These are phyloP conservation scores for Ylistrum balloti DNA, from an alignment of 1,140 invertebrate genomes.

Conservation along the genomic window DNA sequence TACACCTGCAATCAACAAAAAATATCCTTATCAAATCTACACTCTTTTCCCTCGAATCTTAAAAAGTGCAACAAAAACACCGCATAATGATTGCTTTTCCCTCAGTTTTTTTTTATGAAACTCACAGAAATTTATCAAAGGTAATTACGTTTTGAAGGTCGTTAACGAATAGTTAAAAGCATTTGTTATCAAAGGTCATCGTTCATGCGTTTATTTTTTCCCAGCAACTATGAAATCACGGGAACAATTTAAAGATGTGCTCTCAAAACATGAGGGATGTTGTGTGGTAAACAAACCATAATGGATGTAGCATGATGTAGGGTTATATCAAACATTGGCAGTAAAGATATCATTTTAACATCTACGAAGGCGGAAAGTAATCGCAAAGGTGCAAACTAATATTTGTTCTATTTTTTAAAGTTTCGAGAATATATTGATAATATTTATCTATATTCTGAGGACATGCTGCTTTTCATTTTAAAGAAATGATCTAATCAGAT, in stretches of 20 bases:
- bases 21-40: constrained; percentile 1
- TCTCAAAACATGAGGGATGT: too few species aligned
- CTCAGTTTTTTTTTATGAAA: background rate
- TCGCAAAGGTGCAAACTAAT: background rate
- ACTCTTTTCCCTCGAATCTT: background rate
- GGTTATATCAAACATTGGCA: background rate
- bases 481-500: too few species aligned
- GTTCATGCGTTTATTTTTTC: background rate
- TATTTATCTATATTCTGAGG: background rate
- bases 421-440: background rate
- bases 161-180: background rate
- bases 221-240: background rate
- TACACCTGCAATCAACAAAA: constrained; percentile 34
- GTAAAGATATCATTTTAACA: background rate
- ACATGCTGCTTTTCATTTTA: too few species aligned
- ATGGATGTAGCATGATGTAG: background rate
- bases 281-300: background rate
- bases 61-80: background rate
- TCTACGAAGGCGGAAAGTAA: background rate
- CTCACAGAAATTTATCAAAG: background rate
- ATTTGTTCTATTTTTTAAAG: background rate
- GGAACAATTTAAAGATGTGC: too few species aligned
- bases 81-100: background rate
- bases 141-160: background rate
- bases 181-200: background rate